A percentile compares a stretch with the other conserved stretches of the same genome.
phyloP scores from a whole-genome alignment of 2,888 invertebrate genomes.

The Conops quadrifasciatus region DNA sequence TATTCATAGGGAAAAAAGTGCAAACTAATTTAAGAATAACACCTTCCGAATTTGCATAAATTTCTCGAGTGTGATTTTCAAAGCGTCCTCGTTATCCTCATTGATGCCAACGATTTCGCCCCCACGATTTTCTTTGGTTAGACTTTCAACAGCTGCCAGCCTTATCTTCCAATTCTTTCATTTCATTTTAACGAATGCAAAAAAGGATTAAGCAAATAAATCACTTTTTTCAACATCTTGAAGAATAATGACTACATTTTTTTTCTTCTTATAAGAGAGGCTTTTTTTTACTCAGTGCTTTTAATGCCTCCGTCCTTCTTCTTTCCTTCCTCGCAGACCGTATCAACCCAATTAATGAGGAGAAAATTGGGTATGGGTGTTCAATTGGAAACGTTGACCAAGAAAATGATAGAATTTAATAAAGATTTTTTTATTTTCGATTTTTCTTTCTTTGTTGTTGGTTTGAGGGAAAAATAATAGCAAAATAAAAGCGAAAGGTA shows the following conservation, averaged over 20 bases:
- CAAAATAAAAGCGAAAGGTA: slow-evolving; percentile 7
- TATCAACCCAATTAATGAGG: slow-evolving; percentile 45
- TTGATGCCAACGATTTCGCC: background rate
- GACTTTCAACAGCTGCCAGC: slow-evolving; percentile 20
- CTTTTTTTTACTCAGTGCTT: too few species aligned
- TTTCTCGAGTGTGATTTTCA: slow-evolving; percentile 6
- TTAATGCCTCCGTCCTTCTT: background rate
- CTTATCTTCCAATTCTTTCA: slow-evolving; percentile 23
- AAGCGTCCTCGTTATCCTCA: background rate
- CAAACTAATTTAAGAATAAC: slow-evolving; percentile 26
- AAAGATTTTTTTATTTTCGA: slow-evolving; percentile 32
- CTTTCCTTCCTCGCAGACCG: background rate
- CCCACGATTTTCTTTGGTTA: background rate
- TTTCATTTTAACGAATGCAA: slow-evolving; percentile 24
- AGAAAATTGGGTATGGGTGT: slow-evolving; percentile 43
- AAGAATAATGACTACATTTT: background rate
- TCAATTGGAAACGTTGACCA: slow-evolving; percentile 37
- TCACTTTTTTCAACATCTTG: slow-evolving; percentile 42
- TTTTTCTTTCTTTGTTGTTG: slow-evolving; percentile 11
- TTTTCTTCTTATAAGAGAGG: too few species aligned
- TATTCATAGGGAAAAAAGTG: background rate
- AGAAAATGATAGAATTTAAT: slow-evolving; percentile 38
- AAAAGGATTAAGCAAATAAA: slow-evolving; percentile 49
- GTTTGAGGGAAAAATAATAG: background rate
- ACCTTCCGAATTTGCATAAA: slow-evolving; percentile 31